A percentile compares a stretch with the other conserved stretches of the same genome.
Evolutionary conservation across 2,113 vertebrate genomes (phyloP).

Genomic region (Polypterus senegalus): DNA sequence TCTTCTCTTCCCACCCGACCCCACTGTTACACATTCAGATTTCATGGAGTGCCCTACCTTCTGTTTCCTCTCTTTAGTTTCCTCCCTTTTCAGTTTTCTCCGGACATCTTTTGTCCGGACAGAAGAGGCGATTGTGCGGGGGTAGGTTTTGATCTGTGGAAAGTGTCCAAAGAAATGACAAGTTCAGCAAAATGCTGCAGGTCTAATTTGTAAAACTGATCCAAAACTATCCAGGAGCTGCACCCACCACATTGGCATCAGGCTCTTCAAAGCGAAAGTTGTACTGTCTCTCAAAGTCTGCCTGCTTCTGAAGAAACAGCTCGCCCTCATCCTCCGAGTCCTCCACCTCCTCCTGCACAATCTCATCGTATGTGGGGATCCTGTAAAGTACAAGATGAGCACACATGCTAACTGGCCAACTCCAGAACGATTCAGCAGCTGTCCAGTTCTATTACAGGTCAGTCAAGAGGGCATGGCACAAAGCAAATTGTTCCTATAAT

Average conservation of each 20-base stretch:
- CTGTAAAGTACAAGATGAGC: slow-evolving; percentile 25
- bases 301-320: slow-evolving; percentile 67
- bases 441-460: background rate
- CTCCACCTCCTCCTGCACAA: slow-evolving; percentile 50
- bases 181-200: background rate
- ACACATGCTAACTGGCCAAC: background rate
- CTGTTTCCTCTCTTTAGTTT: slow-evolving; percentile 59
- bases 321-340: slow-evolving; percentile 79
- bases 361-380: slow-evolving; percentile 41
- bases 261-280: slow-evolving; percentile 89
- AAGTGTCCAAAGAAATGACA: too few species aligned
- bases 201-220: background rate
- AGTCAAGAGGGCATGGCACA: background rate
- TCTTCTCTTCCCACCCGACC: too few species aligned
- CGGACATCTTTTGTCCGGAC: slow-evolving; percentile 71
- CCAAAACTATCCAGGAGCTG: too few species aligned
- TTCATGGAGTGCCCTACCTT: slow-evolving; percentile 39
- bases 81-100: slow-evolving; percentile 64
- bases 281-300: slow-evolving; percentile 74
- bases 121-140: slow-evolving; percentile 63
- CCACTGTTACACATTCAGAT: too few species aligned
- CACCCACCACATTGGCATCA: slow-evolving; percentile 36
- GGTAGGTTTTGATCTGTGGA: slow-evolving; percentile 62
- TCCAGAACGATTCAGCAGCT: background rate
- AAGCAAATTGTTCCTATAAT: background rate